Conservation (phyloP, 2,797 vertebrate genomes). For the Emys orbicularis region DNA sequence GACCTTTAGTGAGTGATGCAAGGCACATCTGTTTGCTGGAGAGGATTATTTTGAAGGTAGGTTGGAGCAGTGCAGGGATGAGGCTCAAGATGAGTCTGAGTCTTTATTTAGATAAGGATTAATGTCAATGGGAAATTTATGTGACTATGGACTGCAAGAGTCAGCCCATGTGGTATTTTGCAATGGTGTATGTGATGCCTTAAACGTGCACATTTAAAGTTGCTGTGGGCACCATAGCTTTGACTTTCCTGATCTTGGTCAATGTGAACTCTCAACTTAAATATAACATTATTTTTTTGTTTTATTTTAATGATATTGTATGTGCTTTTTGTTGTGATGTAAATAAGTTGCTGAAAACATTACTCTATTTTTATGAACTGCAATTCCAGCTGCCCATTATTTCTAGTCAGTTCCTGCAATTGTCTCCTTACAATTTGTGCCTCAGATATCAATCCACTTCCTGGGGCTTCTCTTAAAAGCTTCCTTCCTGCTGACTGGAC, state of each 20-base stretch:
- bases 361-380: neutral
- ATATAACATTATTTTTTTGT: neutral
- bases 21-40: neutral
- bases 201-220: neutral
- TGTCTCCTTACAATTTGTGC: conserved; percentile 36
- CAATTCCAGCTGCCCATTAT: conserved; percentile 57
- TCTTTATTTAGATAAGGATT: neutral
- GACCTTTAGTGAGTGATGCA: neutral
- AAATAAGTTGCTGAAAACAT: neutral
- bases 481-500: conserved; percentile 53
- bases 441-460: conserved; percentile 55
- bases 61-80: neutral
- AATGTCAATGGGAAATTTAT: neutral
- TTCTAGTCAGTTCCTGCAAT: conserved; percentile 61
- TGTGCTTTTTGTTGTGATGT: neutral
- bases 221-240: neutral
- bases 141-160: neutral
- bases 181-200: neutral
- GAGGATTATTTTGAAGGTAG: neutral
- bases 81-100: neutral
- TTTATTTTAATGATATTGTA: neutral
- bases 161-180: neutral
- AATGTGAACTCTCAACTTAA: neutral
- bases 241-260: neutral
- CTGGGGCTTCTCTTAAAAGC: neutral